These are phyloP conservation scores for Metacarcinus magister DNA, from an alignment of 2,888 invertebrate genomes.

Conservation along the genomic window DNA sequence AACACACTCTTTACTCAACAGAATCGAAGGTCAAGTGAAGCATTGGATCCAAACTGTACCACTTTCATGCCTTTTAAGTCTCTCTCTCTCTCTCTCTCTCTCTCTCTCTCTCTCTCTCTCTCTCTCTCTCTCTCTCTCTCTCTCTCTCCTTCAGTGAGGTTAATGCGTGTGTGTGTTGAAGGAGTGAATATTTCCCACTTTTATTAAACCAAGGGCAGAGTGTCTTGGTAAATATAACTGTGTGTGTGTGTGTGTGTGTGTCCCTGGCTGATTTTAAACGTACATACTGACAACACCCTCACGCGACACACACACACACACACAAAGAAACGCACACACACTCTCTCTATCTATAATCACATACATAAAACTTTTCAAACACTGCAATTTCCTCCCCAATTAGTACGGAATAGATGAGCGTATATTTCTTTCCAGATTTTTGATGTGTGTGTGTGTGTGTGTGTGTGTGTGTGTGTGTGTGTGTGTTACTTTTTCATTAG, in stretches of 20 bases:
- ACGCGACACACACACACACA: background rate
- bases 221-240: background rate
- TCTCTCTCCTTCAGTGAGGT: background rate
- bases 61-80: too few species aligned
- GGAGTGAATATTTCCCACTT: background rate
- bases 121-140: slow-evolving; percentile 39
- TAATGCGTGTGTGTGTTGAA: background rate
- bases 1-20: too few species aligned
- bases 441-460: background rate
- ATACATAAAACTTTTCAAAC: background rate
- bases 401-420: background rate
- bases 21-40: too few species aligned
- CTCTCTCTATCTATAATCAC: background rate
- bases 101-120: slow-evolving; percentile 43
- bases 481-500: too few species aligned
- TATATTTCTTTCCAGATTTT: background rate
- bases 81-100: background rate
- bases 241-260: background rate
- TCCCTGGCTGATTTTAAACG: background rate
- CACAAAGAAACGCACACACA: background rate
- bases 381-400: background rate
- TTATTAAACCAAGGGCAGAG: background rate
- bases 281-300: background rate
- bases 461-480: slow-evolving; percentile 29
- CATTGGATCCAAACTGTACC: too few species aligned